phyloP scores from a whole-genome alignment of 2,888 invertebrate species.

The Scelioninae gen. 1 region DNA sequence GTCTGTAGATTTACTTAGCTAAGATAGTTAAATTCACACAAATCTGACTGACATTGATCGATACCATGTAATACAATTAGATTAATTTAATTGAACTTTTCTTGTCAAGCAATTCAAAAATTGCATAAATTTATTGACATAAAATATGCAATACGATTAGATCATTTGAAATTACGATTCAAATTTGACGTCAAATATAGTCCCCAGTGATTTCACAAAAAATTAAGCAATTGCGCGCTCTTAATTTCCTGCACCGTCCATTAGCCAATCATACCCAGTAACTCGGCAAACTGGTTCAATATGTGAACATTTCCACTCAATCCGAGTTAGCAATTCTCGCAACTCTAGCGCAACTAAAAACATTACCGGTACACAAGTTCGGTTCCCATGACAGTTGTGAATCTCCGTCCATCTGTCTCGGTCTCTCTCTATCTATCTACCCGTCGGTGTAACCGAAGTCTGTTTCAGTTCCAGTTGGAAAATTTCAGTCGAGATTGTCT shows the following conservation, averaged over 20 bases:
- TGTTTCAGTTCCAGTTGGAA: slow-evolving; percentile 47
- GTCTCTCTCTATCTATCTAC: slow-evolving; percentile 23
- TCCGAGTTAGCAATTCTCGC: slow-evolving; percentile 47
- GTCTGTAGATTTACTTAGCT: neutral
- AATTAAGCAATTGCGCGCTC: slow-evolving; percentile 22
- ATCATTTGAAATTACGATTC: too few relatives aligned
- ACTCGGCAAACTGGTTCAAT: slow-evolving; percentile 46
- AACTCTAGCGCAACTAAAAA: slow-evolving; percentile 58
- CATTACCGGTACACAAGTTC: slow-evolving; percentile 63
- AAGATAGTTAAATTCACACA: too few relatives aligned
- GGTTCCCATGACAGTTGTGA: slow-evolving; percentile 67
- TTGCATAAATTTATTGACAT: too few relatives aligned
- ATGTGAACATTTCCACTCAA: slow-evolving; percentile 40
- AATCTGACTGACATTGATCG: too few relatives aligned
- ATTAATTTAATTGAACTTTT: too few relatives aligned
- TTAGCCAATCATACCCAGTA: slow-evolving; percentile 42
- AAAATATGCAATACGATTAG: too few relatives aligned
- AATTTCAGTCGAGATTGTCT: slow-evolving; percentile 57
- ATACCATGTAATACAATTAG: too few relatives aligned
- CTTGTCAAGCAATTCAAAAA: too few relatives aligned
- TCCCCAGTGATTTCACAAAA: neutral
- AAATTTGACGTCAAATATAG: neutral
- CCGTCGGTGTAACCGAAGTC: slow-evolving; percentile 34
- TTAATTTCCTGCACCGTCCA: slow-evolving; percentile 41
- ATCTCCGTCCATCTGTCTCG: slow-evolving; percentile 41